Percentiles rank a stretch among this genome's conserved stretches.
These are phyloP conservation scores for Acleris laterana DNA, from an alignment of 2,888 invertebrate species.

Conservation along the genomic window DNA sequence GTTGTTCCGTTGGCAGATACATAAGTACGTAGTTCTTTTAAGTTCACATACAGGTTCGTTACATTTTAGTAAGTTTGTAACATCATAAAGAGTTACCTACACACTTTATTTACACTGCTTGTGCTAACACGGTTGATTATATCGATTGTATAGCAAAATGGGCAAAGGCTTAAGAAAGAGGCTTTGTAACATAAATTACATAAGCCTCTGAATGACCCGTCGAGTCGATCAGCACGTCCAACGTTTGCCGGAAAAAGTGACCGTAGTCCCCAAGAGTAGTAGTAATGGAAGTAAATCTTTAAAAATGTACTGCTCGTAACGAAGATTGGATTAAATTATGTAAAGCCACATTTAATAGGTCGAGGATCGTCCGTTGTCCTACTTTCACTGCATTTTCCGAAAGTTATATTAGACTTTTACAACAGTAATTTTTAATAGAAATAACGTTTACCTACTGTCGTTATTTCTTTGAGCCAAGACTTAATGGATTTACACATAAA, in stretches of 20 bases:
- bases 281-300: constrained; percentile 15
- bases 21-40: neutral
- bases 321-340: constrained; percentile 30
- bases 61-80: neutral
- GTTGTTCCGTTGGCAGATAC: neutral
- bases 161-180: too few relatives aligned
- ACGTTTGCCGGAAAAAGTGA: constrained; percentile 15
- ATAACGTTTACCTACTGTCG: constrained; percentile 17
- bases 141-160: too few relatives aligned
- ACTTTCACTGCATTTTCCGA: constrained; percentile 61
- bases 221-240: neutral
- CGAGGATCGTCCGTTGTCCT: constrained; percentile 53
- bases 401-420: constrained; percentile 49
- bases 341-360: constrained; percentile 37
- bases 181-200: constrained; percentile 19
- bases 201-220: constrained; percentile 15
- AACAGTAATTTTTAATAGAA: constrained; percentile 40
- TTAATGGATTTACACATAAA: constrained; percentile 41
- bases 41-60: neutral
- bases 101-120: neutral
- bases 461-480: constrained; percentile 20
- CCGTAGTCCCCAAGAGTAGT: neutral
- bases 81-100: neutral
- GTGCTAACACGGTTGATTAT: neutral
- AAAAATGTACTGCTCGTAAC: constrained; percentile 31